phyloP scores from a whole-genome alignment of 1,140 invertebrate genomes.

The Ceratoteleas bidentatus region DNA sequence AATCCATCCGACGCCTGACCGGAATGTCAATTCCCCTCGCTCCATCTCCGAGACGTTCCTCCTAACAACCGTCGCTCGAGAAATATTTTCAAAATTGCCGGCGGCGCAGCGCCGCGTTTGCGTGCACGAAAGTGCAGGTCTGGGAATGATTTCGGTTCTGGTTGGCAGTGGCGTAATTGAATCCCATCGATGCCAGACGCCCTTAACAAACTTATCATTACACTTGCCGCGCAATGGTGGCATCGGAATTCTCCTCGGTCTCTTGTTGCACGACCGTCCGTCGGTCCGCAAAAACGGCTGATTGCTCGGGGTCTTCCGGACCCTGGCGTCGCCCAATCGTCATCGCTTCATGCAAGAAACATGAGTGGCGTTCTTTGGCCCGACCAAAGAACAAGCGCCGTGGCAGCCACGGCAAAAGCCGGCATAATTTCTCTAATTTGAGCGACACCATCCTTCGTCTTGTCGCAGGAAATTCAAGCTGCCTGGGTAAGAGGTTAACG shows the following conservation, averaged over 20 bases:
- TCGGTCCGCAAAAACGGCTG: too few relatives aligned
- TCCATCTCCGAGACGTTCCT: too few relatives aligned
- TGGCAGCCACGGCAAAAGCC: constrained; percentile 47
- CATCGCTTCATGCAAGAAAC: constrained; percentile 48
- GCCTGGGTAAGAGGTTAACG: constrained; percentile 66
- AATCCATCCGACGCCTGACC: too few relatives aligned
- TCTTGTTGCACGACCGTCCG: too few relatives aligned
- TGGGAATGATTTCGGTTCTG: background rate
- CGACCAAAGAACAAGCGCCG: constrained; percentile 50
- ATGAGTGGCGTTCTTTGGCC: constrained; percentile 26
- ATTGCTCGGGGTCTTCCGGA: too few relatives aligned
- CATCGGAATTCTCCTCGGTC: too few relatives aligned
- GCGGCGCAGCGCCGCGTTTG: too few relatives aligned
- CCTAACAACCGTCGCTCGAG: too few relatives aligned
- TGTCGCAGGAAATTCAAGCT: constrained; percentile 65
- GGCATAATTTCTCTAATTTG: constrained; percentile 67
- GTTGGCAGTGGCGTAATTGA: constrained; percentile 2
- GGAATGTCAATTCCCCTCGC: too few relatives aligned
- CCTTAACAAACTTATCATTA: constrained; percentile 24
- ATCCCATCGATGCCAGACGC: constrained; percentile 8
- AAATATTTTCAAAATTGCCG: too few relatives aligned
- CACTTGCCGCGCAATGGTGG: background rate
- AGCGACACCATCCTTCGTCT: constrained; percentile 58
- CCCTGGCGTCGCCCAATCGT: constrained; percentile 35
- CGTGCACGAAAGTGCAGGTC: background rate